Conservation (phyloP, 2,797 vertebrate genomes). For the Percopsis omiscomaycus region DNA sequence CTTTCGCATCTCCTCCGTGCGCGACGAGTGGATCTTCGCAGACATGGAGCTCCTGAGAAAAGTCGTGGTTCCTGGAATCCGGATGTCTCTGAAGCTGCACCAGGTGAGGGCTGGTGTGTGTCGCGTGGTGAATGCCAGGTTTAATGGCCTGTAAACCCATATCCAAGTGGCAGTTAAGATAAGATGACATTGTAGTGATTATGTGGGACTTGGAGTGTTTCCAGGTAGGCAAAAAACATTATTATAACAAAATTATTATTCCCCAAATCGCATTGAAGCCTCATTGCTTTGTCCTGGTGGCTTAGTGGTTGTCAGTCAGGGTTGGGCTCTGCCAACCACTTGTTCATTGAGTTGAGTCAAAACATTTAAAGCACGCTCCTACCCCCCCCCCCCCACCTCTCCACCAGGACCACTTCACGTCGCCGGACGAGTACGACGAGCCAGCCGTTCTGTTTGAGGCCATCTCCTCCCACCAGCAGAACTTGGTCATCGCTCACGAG, state of each 20-base stretch:
- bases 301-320: too few relatives aligned
- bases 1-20: slow-evolving; percentile 95
- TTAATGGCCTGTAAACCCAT: background rate
- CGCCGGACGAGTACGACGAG: slow-evolving; percentile 97
- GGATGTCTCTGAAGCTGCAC: slow-evolving; percentile 98
- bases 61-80: slow-evolving; percentile 96
- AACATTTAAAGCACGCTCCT: too few relatives aligned
- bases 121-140: background rate
- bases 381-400: background rate
- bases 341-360: too few relatives aligned
- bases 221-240: too few relatives aligned
- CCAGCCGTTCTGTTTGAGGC: slow-evolving; percentile 93
- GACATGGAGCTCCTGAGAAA: slow-evolving; percentile 98
- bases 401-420: slow-evolving; percentile 97
- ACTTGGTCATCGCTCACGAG: slow-evolving; percentile 95
- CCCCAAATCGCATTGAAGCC: too few relatives aligned
- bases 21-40: slow-evolving; percentile 99
- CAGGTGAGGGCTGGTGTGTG: slow-evolving; percentile 78
- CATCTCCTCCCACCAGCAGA: slow-evolving; percentile 91
- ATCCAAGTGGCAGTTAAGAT: background rate
- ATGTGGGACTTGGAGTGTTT: too few relatives aligned
- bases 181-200: too few relatives aligned
- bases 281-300: too few relatives aligned
- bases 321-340: too few relatives aligned
- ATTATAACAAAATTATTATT: too few relatives aligned